Base-by-base conservation (phyloP, 1,140 invertebrate genomes). In the Tetragnatha versicolor region DNA sequence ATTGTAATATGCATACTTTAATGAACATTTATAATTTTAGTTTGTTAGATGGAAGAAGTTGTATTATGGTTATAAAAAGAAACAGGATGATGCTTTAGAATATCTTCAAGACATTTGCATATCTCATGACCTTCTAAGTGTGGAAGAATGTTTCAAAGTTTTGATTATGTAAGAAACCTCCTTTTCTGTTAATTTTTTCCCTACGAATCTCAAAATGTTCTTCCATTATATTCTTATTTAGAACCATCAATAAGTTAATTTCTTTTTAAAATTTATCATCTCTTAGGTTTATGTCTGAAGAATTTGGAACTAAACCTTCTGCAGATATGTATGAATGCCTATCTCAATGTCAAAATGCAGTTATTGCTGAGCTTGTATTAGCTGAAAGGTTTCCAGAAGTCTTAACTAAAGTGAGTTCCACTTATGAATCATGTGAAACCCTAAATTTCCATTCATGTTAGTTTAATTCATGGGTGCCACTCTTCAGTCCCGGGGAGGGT, bases 361-460 rank as follows among this genome's bases (percentile, higher is more conserved):
- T 20, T 55, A 14, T 37, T 3, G 51, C 68, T n/a, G 49, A 70
- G 29, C 25, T 33, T 25, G 68, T 70, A 31, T 7, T 70, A 20
- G 17, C 49, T 25, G 68, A 70, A 70, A 47, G 68, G 29, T 70
- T 55, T 39, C 68, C 68, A 37, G 68, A 70, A 39, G 4, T 70
- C 2, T 49, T 55, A 37, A 51, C 29, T 10, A 70, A 55, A 7
- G 68, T 70, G n/a, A 17, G 17, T 33, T 29, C 9, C n/a, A 17
- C 29, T 61, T 14, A 29, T 61, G 20, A 47, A 47, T 20, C 20
- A 17, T 2, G 3, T n/a, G n/a, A n/a, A n/a, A n/a, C n/a, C n/a
- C n/a, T n/a, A n/a, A n/a, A n/a, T n/a, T n/a, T n/a, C n/a, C n/a
- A n/a, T n/a, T n/a, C n/a, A n/a, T n/a, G n/a, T n/a, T n/a, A n/a